Conservation (phyloP, 2,113 vertebrate species). For the Microtus montanus region DNA sequence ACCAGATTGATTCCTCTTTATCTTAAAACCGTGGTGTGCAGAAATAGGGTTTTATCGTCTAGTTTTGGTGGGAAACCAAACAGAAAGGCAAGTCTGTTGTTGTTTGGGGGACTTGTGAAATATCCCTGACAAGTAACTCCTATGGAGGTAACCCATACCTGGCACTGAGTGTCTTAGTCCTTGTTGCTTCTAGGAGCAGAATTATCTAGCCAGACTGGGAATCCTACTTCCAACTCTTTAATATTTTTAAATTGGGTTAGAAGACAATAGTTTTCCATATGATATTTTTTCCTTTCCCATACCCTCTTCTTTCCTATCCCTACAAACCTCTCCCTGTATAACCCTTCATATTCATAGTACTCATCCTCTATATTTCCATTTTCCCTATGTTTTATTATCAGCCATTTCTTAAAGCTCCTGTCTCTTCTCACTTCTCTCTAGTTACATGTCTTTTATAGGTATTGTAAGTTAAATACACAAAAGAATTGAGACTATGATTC, state of each 20-base stretch:
- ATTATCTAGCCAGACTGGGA: background rate
- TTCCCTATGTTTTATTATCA: background rate
- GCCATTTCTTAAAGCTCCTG: background rate
- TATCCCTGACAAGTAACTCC: background rate
- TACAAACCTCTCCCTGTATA: background rate
- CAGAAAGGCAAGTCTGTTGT: background rate
- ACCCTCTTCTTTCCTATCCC: too few species aligned
- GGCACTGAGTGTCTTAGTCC: background rate
- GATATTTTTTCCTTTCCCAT: background rate
- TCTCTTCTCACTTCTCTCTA: background rate
- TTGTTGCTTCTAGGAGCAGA: background rate
- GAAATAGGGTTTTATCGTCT: background rate
- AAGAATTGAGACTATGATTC: background rate
- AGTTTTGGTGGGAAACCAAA: background rate
- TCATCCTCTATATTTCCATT: background rate
- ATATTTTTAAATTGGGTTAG: background rate
- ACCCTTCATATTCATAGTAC: background rate
- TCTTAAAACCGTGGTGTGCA: background rate
- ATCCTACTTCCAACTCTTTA: background rate
- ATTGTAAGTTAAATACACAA: background rate
- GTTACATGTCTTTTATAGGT: background rate
- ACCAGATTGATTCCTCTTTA: background rate
- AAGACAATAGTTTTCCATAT: background rate
- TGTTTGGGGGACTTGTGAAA: background rate
- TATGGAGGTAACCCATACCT: background rate